Conservation (phyloP, 2,888 invertebrate species). For the Agrotis puta region DNA sequence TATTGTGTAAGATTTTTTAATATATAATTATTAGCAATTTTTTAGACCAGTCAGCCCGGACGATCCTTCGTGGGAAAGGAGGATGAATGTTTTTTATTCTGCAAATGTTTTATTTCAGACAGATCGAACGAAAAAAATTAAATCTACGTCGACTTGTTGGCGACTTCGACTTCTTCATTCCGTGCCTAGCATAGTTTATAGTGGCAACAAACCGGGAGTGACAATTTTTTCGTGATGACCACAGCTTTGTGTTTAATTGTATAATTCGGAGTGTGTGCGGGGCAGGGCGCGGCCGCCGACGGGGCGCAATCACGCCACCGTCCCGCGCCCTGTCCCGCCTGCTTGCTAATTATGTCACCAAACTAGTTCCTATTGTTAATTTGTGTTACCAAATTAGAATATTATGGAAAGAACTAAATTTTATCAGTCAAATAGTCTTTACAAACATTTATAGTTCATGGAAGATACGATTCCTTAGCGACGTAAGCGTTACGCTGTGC, state of each 20-base stretch:
- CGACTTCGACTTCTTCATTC: conserved; percentile 31
- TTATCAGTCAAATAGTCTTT: neutral
- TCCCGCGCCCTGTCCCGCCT: conserved; percentile 75
- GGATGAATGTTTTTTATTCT: too few species aligned
- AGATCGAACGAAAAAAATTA: neutral
- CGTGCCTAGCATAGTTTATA: conserved; percentile 42
- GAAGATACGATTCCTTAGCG: neutral
- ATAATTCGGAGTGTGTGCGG: conserved; percentile 65
- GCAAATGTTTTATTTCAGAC: neutral
- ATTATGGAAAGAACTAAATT: conserved; percentile 20
- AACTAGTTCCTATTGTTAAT: conserved; percentile 58
- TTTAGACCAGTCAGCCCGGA: too few species aligned
- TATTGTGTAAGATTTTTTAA: too few species aligned
- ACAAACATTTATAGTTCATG: neutral
- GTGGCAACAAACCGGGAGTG: conserved; percentile 52
- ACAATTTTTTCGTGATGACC: conserved; percentile 52
- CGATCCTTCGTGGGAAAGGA: too few species aligned
- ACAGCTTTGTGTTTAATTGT: conserved; percentile 68
- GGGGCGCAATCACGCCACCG: conserved; percentile 85
- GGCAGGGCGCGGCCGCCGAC: conserved; percentile 73
- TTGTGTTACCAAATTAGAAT: conserved; percentile 64
- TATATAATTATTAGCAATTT: too few species aligned
- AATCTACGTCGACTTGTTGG: neutral
- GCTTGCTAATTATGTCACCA: conserved; percentile 79
- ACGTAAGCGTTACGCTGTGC: neutral